Evolutionary conservation across 2,113 vertebrate genomes (phyloP), one percentile per base, ranked within the genome.

Genomic region (Crocuta crocuta): DNA sequence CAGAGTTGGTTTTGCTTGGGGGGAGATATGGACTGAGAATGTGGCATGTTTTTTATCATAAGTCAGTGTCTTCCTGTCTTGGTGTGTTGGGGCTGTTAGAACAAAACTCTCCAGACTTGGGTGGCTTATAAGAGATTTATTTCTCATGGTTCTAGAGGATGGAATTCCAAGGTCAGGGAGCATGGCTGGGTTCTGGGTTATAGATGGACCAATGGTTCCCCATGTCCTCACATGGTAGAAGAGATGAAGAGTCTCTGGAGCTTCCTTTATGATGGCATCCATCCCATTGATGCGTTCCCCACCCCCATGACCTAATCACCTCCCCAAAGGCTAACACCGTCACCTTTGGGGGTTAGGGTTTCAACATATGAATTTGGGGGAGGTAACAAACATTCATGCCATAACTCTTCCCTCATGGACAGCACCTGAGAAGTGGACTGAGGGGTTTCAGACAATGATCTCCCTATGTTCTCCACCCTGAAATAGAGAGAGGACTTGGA

Each of bases 351-450:
- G 35, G 21, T 35, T 83, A 73, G 74, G n/a, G 74, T 70, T 45
- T 90, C 48, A 83, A 23, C 4, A 0, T 21, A 35, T 0, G n/a
- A 33, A 43, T 43, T 43, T 83, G 26, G n/a, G 26, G 68, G 61
- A 55, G 68, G 55, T 61, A 2, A 10, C 7, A 28, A 4, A 66
- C 71, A 66, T 90, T 66, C n/a, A 55, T 15, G 16, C n/a, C 2
- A 0, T 55, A 55, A 35, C 0, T 17, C 21, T 74, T 43, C 28
- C 16, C 0, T 7, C 13, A 0, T 39, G 58, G 43, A 48, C 74
- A 63, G 74, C 21, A n/a, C 17, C 10, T 19, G 50, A n/a, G 43
- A 35, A 13, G 0, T 2, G 39, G 31, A 33, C 7, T 9, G 31
- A 13, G 19, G 5, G 0, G 9, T 94, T 81, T 55, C 1, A 16